phyloP scores from a whole-genome alignment of 2,113 vertebrate genomes.

The Mustela lutreola region DNA sequence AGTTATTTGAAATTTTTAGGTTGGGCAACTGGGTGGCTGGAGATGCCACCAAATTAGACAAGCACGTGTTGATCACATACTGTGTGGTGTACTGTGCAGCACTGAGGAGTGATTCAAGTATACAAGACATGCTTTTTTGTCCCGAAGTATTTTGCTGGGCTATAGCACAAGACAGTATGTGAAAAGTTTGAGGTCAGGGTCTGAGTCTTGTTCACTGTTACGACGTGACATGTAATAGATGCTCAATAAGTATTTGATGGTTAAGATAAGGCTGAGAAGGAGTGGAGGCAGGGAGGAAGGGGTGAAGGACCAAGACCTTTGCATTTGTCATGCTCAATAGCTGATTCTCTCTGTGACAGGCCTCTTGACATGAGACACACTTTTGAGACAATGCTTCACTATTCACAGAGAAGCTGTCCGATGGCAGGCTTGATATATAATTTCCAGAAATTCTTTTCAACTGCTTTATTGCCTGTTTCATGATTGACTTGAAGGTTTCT shows the following conservation, averaged over 20 bases:
- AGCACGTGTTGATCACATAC: neutral
- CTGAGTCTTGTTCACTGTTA: neutral
- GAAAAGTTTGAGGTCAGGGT: neutral
- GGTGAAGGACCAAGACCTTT: neutral
- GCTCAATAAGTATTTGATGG: neutral
- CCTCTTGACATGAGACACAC: neutral
- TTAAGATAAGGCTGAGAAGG: neutral
- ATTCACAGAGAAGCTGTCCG: neutral
- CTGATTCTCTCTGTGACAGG: neutral
- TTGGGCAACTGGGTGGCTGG: neutral
- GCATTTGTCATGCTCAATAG: neutral
- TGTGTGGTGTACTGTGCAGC: neutral
- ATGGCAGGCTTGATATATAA: neutral
- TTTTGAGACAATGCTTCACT: conserved; percentile 29
- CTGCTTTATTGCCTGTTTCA: conserved; percentile 58
- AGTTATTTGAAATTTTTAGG: conserved; percentile 1
- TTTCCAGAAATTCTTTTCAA: conserved; percentile 45
- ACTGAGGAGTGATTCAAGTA: neutral
- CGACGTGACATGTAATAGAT: neutral
- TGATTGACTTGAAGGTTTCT: conserved; percentile 41
- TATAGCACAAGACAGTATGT: neutral
- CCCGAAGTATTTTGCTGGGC: neutral
- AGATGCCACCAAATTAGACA: conserved; percentile 23
- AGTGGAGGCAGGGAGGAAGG: neutral
- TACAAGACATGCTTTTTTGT: neutral